Evolutionary conservation across 2,888 invertebrate species (phyloP), one percentile per base, ranked within the genome.

Genomic region (Dascillus cervinus): DNA sequence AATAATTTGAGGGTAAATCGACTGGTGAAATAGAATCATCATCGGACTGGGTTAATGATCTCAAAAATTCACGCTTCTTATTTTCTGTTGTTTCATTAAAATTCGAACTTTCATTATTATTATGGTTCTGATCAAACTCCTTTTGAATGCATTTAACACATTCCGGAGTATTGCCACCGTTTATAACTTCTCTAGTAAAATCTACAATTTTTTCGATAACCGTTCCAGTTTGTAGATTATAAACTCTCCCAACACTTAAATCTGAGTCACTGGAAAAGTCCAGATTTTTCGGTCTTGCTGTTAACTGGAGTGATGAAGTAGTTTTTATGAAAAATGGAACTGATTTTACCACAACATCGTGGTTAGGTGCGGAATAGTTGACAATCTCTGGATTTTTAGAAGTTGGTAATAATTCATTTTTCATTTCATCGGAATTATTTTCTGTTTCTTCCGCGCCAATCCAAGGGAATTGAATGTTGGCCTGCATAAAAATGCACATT

Each of bases 181-280:
- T 24, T 10, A 31, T 29, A 23, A 43, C 34, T 34, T 47, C 48
- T 22, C 44, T 32, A n/a, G 28, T 34, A 11, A 36, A 26, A 15
- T 48, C 39, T 12, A 43, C 47, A 11, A 41, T 25, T 29, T 46
- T 53, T 29, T 46, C 44, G 6, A 42, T 45, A 13, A 62, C 44
- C 32, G 52, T 55, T 4, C 60, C 58, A 12, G 59, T 59, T 42
- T 55, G 53, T n/a, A 64, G 52, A 43, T 65, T 60, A 34, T 65
- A 65, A 28, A 49, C 55, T 27, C 64, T 54, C 23, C 62, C 52
- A 25, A 56, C 55, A 41, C 63, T 64, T 34, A 55, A 40, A 39
- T 65, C 65, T 3, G 63, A 63, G 46, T 64, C 64, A 22, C 62
- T 64, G 4, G 63, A 62, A n/a, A 60, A 29, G 36, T 56, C 58